Evolutionary conservation across 2,113 vertebrate genomes (phyloP), one percentile per base, ranked within the genome.

Genomic region (Nerophis lumbriciformis): DNA sequence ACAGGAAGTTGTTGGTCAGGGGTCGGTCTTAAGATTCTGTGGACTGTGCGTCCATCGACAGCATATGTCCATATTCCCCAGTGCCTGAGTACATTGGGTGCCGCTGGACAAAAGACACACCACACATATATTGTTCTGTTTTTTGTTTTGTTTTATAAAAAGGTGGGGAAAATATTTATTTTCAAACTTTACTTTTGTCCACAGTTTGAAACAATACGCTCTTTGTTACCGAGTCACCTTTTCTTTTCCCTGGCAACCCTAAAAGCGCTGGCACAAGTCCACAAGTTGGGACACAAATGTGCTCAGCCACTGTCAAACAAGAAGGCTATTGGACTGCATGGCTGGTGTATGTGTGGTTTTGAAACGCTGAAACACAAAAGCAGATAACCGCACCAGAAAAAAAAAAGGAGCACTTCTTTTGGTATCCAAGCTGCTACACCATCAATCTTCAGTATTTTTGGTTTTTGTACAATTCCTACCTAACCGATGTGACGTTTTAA

Each of bases 21-120:
- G 90, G 11, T 12, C 12, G 87, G 55, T 90, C 89, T 73, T 91
- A 74, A 91, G 81, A 91, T 92, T 91, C 90, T 91, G 90, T 92
- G 92, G 91, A 93, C 92, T 91, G 94, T 92, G 93, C 94, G 91
- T 91, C 91, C 90, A 86, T 91, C 90, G 83, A 76, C 91, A 91
- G 94, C 90, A 92, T 92, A 90, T 90, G 91, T 90, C 93, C 84
- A 77, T 69, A 64, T 76, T 83, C 85, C 79, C 84, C 76, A 72
- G 66, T 70, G 71, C 79, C 75, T 86, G 73, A 86, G 77, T 81
- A 67, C 85, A 81, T 83, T 73, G 81, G 81, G 76, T 78, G 54
- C 53, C 69, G 4, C 37, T 66, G 78, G 74, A 80, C 75, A 68
- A 68, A 76, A 75, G 74, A 81, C 69, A 63, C 68, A 76, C 78